phyloP scores from a whole-genome alignment of 2,888 invertebrate species.

The Mimas tiliae region DNA sequence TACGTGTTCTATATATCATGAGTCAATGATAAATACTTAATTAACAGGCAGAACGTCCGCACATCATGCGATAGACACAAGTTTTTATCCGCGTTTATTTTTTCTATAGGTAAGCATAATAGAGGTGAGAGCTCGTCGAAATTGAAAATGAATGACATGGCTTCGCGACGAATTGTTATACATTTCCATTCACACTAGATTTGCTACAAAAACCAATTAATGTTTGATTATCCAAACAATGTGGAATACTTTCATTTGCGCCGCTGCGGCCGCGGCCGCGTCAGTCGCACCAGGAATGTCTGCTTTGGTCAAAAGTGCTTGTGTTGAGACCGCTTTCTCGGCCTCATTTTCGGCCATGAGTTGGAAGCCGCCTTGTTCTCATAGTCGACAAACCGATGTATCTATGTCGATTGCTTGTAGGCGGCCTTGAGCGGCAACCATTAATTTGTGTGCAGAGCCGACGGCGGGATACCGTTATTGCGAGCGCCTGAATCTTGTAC shows the following conservation, averaged over 20 bases:
- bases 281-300: slow-evolving; percentile 35
- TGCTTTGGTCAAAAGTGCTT: slow-evolving; percentile 39
- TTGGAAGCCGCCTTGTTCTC: slow-evolving; percentile 76
- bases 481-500: slow-evolving; percentile 70
- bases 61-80: slow-evolving; percentile 33
- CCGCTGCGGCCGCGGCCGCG: slow-evolving; percentile 36
- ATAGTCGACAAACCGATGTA: slow-evolving; percentile 79
- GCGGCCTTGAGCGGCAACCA: slow-evolving; percentile 81
- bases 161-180: slow-evolving; percentile 44
- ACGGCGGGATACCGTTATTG: slow-evolving; percentile 75
- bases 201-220: slow-evolving; percentile 52
- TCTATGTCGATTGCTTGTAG: slow-evolving; percentile 83
- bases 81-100: slow-evolving; percentile 27
- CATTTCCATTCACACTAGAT: slow-evolving; percentile 44
- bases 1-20: slow-evolving; percentile 56
- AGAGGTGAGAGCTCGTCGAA: slow-evolving; percentile 59
- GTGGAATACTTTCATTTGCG: slow-evolving; percentile 48
- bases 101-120: slow-evolving; percentile 26
- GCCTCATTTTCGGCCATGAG: slow-evolving; percentile 73
- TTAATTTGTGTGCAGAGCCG: slow-evolving; percentile 82
- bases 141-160: slow-evolving; percentile 50
- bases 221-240: slow-evolving; percentile 48
- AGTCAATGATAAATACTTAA: slow-evolving; percentile 65
- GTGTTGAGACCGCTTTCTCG: slow-evolving; percentile 72
- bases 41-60: slow-evolving; percentile 56